Percentiles rank a stretch among this genome's conserved stretches.
Conservation (phyloP, 2,797 vertebrate species). For the Parauchenoglanis ngamensis region DNA sequence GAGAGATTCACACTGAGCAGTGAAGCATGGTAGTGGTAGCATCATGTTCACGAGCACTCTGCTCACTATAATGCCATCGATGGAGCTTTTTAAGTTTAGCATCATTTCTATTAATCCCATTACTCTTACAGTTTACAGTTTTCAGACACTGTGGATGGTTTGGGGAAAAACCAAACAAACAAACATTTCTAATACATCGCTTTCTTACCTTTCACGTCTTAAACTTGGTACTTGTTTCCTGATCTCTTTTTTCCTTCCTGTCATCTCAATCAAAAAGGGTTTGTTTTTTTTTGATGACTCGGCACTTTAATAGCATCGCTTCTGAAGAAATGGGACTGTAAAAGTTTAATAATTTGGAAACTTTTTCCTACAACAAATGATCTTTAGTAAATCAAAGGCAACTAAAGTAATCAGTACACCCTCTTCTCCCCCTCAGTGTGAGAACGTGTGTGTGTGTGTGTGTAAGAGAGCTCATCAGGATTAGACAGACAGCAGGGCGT, state of each 20-base stretch:
- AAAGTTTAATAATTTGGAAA: neutral
- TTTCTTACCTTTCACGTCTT: neutral
- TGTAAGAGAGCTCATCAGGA: constrained; percentile 18
- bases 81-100: neutral
- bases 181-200: neutral
- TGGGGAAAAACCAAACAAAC: too few relatives aligned
- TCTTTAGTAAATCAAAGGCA: neutral
- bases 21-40: neutral
- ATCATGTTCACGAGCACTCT: neutral
- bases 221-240: neutral
- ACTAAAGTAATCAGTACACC: neutral
- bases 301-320: neutral
- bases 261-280: neutral
- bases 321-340: neutral
- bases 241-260: neutral
- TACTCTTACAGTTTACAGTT: neutral
- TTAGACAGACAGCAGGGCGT: constrained; percentile 44
- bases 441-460: constrained; percentile 22
- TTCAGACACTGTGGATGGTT: too few relatives aligned
- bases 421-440: neutral
- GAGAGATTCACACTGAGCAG: neutral
- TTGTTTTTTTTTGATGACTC: neutral
- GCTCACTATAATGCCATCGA: neutral
- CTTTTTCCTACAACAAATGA: neutral
- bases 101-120: neutral